Evolutionary conservation across 2,113 vertebrate species (phyloP), one percentile per base, ranked within the genome.

Genomic region (Mus spicilegus): DNA sequence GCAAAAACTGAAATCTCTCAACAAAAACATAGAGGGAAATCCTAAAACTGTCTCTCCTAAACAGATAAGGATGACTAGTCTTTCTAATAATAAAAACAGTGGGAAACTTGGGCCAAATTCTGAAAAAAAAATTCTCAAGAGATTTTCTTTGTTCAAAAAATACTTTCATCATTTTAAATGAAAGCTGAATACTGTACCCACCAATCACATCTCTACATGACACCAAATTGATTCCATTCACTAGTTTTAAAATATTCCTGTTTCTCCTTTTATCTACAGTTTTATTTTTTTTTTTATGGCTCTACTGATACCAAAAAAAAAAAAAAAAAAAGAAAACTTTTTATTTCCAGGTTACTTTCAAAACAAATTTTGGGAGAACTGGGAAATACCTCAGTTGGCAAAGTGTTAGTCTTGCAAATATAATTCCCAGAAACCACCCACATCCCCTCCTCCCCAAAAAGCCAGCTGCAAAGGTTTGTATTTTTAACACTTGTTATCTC

Each of bases 21-120:
- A 42, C 33, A 92, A 85, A 84, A 96, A 97, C 97, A 90, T 69
- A 97, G 94, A 96, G 96, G 96, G 96, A 97, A 94, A 22, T 98
- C 61, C 7, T 56, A 75, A 87, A 97, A 90, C 93, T 97, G 92
- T 81, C 95, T 94, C 96, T 94, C 96, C 96, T 98, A 98, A 98
- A 39, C 17, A 98, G 92, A 98, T 98, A 96, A 98, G 33, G 92
- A 94, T 73, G 88, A 95, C 89, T 96, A 98, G 96, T 95, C 94
- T 89, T 94, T 95, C 97, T 97, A 98, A 96, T 95, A 93, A 97
- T 96, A 97, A 94, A 97, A 98, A 95, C 96, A 92, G 97, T 96
- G 51, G 67, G 89, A 90, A 97, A 98, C 70, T 97, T 98, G 87
- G 22, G 84, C 89, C 2, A 13, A 98, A 96, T 97, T 95, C 89